Conservation (phyloP, 2,113 vertebrate species). For the Melanerpes formicivorus region DNA sequence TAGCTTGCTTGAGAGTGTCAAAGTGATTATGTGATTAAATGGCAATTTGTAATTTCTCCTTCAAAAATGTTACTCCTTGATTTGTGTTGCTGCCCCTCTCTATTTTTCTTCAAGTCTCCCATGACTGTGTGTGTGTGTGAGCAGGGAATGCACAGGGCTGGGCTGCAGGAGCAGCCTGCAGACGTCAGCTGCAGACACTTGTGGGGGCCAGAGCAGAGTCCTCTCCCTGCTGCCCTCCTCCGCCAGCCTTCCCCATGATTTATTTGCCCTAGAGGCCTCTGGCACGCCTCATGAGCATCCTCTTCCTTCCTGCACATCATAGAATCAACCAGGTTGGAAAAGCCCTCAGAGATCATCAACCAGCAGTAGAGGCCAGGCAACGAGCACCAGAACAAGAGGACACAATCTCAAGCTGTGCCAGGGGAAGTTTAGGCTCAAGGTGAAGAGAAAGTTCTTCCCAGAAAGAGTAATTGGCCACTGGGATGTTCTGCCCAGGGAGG, state of each 20-base stretch:
- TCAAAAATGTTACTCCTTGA: constrained; percentile 78
- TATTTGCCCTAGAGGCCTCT: background rate
- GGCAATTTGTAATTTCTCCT: constrained; percentile 86
- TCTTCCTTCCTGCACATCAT: background rate
- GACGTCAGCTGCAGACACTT: fast-evolving
- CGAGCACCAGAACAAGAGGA: too few relatives aligned
- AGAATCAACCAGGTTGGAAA: too few relatives aligned
- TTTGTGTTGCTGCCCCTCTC: constrained; percentile 73
- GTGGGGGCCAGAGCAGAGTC: background rate
- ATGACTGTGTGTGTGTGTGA: background rate
- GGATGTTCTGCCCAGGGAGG: too few relatives aligned
- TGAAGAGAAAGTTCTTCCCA: too few relatives aligned
- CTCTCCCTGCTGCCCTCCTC: fast-evolving
- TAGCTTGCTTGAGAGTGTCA: constrained; percentile 88
- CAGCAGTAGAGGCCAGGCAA: too few relatives aligned
- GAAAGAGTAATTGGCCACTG: too few relatives aligned
- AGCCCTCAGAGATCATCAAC: too few relatives aligned
- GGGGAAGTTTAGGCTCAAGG: too few relatives aligned
- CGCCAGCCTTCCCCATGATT: fast-evolving
- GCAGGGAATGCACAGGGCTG: background rate
- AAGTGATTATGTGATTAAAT: constrained; percentile 88
- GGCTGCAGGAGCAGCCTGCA: background rate
- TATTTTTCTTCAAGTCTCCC: background rate
- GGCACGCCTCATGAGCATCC: fast-evolving
- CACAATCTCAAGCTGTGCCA: too few relatives aligned